Conservation (phyloP, 2,888 invertebrate genomes). For the Stenotaenia linearis region DNA sequence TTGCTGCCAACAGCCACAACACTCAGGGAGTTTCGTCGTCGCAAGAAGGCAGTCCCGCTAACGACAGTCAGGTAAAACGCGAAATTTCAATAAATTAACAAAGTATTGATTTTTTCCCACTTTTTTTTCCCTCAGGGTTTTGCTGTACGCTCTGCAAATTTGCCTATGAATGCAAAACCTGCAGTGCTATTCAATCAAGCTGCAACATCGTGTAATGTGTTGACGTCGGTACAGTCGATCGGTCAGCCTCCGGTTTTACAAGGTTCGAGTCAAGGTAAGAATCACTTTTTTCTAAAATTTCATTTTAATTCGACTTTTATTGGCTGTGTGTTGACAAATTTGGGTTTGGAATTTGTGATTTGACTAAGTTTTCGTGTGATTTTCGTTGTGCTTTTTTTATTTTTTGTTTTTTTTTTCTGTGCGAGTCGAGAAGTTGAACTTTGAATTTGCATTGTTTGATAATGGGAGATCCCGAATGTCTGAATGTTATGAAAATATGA, state of each 20-base stretch:
- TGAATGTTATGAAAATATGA: not conserved
- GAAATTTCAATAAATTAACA: not conserved
- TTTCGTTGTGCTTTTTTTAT: too few relatives aligned
- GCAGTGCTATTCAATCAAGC: not conserved
- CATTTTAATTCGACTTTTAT: not conserved
- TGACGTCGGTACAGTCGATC: constrained; percentile 30
- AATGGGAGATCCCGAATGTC: not conserved
- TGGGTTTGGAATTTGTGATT: not conserved
- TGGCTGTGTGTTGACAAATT: not conserved
- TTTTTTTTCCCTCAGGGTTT: not conserved
- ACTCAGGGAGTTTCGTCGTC: constrained; percentile 33
- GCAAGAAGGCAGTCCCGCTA: constrained; percentile 24
- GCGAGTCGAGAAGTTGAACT: not conserved
- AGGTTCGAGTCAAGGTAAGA: constrained; percentile 34
- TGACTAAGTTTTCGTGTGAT: too few relatives aligned
- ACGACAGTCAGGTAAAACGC: constrained; percentile 27
- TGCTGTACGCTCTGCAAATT: not conserved
- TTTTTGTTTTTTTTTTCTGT: not conserved
- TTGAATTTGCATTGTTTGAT: not conserved
- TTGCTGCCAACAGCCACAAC: constrained; percentile 23
- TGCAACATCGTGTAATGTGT: not conserved
- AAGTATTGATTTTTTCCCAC: not conserved
- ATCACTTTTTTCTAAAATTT: not conserved
- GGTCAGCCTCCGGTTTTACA: constrained; percentile 33
- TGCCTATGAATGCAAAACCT: constrained; percentile 11